These are phyloP conservation scores for Neuroterus valhalla DNA, from an alignment of 1,140 invertebrate genomes.

Conservation along the genomic window DNA sequence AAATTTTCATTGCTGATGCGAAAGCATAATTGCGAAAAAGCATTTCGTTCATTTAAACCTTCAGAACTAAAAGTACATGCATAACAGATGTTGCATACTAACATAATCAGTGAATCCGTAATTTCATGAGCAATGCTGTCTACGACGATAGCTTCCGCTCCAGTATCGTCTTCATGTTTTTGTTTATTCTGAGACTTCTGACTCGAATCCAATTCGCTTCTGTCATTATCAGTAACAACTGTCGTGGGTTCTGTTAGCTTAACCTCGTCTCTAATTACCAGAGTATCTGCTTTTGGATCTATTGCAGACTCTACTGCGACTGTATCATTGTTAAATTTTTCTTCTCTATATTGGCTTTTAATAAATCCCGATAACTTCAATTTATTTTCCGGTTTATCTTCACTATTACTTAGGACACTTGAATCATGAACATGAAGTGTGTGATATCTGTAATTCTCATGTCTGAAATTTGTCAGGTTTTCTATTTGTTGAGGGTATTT, in stretches of 20 bases:
- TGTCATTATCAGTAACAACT: neutral
- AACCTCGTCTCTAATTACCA: neutral
- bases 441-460: slow-evolving; percentile 32
- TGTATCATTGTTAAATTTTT: neutral
- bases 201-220: neutral
- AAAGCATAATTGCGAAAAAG: too few species aligned
- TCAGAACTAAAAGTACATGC: too few species aligned
- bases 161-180: neutral
- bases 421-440: slow-evolving; percentile 3
- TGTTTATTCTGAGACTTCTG: neutral
- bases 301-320: neutral
- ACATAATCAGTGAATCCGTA: too few species aligned
- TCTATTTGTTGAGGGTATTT: slow-evolving; percentile 70
- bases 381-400: neutral
- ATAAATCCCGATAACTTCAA: neutral
- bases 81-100: too few species aligned
- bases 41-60: too few species aligned
- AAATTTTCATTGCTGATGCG: too few species aligned
- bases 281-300: neutral
- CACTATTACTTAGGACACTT: slow-evolving; percentile 6
- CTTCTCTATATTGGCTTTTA: neutral
- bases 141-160: too few species aligned
- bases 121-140: too few species aligned
- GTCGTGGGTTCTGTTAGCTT: neutral
- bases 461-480: slow-evolving; percentile 60